phyloP scores from a whole-genome alignment of 2,113 vertebrate genomes.

The Lamprotornis superbus region DNA sequence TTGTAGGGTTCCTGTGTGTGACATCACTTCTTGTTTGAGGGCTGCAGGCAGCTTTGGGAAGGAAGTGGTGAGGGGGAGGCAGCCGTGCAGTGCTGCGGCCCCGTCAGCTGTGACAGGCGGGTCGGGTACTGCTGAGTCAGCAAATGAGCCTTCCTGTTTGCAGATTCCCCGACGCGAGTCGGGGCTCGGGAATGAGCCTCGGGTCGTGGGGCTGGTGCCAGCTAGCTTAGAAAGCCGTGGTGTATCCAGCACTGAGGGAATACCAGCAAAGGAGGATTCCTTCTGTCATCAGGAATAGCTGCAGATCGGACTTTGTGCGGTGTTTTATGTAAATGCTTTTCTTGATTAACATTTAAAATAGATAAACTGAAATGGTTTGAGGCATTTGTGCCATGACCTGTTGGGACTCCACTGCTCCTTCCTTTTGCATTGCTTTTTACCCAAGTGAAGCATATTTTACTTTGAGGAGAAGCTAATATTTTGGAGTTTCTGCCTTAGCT shows the following conservation, averaged over 20 bases:
- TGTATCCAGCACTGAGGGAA: not conserved
- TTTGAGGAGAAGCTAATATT: not conserved
- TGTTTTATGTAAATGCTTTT: not conserved
- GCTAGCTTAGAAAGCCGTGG: not conserved
- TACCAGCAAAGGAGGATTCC: not conserved
- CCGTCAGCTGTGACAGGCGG: not conserved
- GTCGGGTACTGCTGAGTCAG: conserved; percentile 51
- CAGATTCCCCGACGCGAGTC: not conserved
- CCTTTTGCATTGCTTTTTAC: not conserved
- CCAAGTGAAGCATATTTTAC: not conserved
- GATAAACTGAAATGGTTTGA: not conserved
- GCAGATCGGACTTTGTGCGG: fast-evolving
- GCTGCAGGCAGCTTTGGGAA: conserved; percentile 4
- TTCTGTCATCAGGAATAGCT: not conserved
- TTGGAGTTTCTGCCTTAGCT: not conserved
- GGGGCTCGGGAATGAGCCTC: not conserved
- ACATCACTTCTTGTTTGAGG: conserved; percentile 43
- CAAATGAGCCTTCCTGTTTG: conserved; percentile 8
- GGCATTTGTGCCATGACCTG: not conserved
- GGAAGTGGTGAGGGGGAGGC: conserved; percentile 46
- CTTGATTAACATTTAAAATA: not conserved
- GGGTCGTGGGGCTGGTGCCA: not conserved
- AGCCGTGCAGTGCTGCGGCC: not conserved
- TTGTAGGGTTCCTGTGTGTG: conserved; percentile 20
- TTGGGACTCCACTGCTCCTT: not conserved